These are phyloP conservation scores for Nysson spinosus DNA, from an alignment of 2,888 invertebrate species.

Conservation along the genomic window DNA sequence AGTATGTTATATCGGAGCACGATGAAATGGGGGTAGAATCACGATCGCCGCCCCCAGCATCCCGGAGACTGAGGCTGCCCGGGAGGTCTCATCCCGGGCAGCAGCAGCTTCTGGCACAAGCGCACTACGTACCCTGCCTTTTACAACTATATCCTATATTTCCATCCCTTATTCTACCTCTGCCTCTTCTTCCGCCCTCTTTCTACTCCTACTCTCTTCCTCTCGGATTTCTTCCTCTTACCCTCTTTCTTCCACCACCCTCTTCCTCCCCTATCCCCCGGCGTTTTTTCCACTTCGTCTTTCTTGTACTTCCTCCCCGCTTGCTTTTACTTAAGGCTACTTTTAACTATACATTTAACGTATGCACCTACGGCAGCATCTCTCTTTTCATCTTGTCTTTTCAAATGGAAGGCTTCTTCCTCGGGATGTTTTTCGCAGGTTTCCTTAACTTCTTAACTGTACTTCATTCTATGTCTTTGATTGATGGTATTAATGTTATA, in stretches of 20 bases:
- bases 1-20: constrained; percentile 65
- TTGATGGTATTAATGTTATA: no score
- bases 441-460: no score
- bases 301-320: background rate
- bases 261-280: constrained; percentile 2
- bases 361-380: no score
- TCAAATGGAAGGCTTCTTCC: no score
- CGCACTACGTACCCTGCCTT: constrained; percentile 64
- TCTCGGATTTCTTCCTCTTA: constrained; percentile 12
- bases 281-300: background rate
- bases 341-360: no score
- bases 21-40: constrained; percentile 73
- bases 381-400: no score
- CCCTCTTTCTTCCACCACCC: constrained; percentile 11
- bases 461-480: no score
- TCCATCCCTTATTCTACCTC: constrained; percentile 18
- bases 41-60: constrained; percentile 77
- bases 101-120: constrained; percentile 75
- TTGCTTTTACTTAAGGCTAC: background rate
- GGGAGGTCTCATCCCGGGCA: constrained; percentile 76
- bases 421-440: no score
- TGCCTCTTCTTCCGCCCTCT: constrained; percentile 27
- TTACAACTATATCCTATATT: constrained; percentile 30
- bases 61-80: constrained; percentile 77
- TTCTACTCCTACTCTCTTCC: constrained; percentile 16